Evolutionary conservation across 2,888 invertebrate species (phyloP).

Genomic region (Lamellibrachia columna): DNA sequence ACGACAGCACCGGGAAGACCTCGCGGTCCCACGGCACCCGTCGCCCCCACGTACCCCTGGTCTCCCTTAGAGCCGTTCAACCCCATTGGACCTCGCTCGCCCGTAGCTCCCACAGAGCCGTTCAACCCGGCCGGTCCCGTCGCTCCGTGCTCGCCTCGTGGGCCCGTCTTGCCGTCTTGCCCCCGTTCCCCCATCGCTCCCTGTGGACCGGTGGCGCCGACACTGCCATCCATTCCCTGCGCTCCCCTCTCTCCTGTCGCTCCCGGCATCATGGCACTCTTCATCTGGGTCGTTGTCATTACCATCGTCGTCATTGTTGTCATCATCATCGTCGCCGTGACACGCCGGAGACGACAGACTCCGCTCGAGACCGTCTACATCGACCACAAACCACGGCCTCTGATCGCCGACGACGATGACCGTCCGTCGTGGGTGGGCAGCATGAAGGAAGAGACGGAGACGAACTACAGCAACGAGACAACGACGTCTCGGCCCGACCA

Average conservation of each 20-base stretch:
- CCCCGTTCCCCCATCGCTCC: not conserved
- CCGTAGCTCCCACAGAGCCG: not conserved
- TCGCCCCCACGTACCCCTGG: not conserved
- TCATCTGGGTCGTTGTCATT: not conserved
- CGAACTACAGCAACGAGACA: not conserved
- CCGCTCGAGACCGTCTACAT: not conserved
- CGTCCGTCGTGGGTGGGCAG: not conserved
- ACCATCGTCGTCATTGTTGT: conserved; percentile 10
- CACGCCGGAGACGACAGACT: not conserved
- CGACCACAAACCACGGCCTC: not conserved
- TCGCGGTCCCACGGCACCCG: not conserved
- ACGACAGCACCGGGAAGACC: not conserved
- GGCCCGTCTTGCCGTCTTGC: not conserved
- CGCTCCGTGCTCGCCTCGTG: not conserved
- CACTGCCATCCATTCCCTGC: not conserved
- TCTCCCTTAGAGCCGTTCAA: not conserved
- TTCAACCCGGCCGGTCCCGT: not conserved
- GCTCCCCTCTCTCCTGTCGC: not conserved
- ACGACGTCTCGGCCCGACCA: conserved; percentile 12
- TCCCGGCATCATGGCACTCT: not conserved
- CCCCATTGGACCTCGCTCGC: not conserved
- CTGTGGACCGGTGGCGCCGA: not conserved
- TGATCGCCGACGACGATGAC: conserved; percentile 5
- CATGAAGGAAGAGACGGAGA: conserved; percentile 16
- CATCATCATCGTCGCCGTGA: not conserved